Evolutionary conservation across 2,888 invertebrate genomes (phyloP).

Genomic region (Magallana nippona): DNA sequence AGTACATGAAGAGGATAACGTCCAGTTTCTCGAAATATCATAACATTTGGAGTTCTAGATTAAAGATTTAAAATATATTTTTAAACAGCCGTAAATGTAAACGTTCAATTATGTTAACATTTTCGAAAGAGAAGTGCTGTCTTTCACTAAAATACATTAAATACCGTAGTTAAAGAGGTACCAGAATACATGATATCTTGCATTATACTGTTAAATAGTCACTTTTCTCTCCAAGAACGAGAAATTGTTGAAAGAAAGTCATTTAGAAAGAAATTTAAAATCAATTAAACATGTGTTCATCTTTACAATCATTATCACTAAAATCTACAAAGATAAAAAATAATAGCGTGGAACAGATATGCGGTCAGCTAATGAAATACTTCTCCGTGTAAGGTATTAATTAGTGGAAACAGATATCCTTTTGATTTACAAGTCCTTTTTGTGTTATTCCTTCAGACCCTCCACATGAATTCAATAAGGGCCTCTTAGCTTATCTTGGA

Average conservation of each 20-base stretch:
- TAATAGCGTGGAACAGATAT: background rate
- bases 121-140: background rate
- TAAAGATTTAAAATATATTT: too few relatives aligned
- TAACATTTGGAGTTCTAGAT: too few relatives aligned
- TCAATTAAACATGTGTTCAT: conserved; percentile 32
- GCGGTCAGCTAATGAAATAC: conserved; percentile 7
- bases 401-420: conserved; percentile 5
- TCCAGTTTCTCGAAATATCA: too few relatives aligned
- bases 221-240: background rate
- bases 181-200: background rate
- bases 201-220: background rate
- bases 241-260: background rate
- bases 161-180: too few relatives aligned
- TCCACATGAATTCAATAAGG: background rate
- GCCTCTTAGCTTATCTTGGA: background rate
- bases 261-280: background rate
- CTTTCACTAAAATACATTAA: background rate
- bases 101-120: too few relatives aligned
- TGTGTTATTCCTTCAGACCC: background rate
- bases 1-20: too few relatives aligned
- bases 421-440: background rate
- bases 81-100: too few relatives aligned
- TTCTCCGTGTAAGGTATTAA: conserved; percentile 21
- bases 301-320: background rate
- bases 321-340: background rate